Evolutionary conservation across 2,888 invertebrate genomes (phyloP), one percentile per base, ranked within the genome.

Genomic region (Tuberolachnus salignus): DNA sequence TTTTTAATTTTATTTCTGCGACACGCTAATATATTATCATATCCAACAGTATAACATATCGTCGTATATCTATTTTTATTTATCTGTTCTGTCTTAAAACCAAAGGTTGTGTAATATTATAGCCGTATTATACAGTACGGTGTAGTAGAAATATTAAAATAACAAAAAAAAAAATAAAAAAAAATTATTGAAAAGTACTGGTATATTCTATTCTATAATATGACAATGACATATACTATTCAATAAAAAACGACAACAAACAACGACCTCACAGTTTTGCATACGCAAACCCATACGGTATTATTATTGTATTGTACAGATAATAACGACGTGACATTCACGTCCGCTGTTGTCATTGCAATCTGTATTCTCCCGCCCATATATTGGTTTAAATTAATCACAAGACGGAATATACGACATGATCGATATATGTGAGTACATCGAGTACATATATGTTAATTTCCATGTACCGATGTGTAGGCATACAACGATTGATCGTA

Each of bases 231-330:
- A 44, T 16, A 26, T 9, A 49, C 66, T 46, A 21, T 49, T 66
- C 46, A 66, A 66, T 66, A 34, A 66, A 21, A 46, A 66, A 46
- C 23, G 66, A 49, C 23, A 23, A 66, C 23, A 46, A 66, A 66
- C 66, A 66, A 66, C 46, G 66, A 66, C 66, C 66, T 66, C 46
- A 46, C 23, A 49, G 23, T 66, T 66, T 49, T 23, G 14, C 66
- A 66, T 44, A 16, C 46, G 46, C 6, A 34, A 34, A 34, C 23
- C 11, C 13, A 61, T 11, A 26, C n/a, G n/a, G n/a, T 19, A 23
- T 8, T 66, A 46, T 23, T 14, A 11, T 23, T 34, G 6, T 34
- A 34, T 34, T 34, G 10, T 21, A 23, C 23, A 46, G 10, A 23
- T 23, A 66, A 13, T 49, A 14, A 64, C 46, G 14, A 64, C 46